These are phyloP conservation scores for Bostrychus sinensis DNA, from an alignment of 2,113 vertebrate genomes.

Conservation along the genomic window DNA sequence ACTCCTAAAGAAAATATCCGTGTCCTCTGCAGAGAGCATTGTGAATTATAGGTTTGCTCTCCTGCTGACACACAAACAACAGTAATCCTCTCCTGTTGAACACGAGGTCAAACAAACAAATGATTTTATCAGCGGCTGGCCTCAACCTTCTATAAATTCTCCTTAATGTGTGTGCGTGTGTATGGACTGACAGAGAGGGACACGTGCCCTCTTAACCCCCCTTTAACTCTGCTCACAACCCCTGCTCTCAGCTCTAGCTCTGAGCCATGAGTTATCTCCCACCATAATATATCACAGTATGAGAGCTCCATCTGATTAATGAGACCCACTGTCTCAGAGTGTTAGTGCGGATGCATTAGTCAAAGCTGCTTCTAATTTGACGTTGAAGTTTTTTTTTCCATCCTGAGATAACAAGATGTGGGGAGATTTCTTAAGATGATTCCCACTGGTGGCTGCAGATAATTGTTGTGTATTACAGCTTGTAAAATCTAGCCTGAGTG, in stretches of 20 bases:
- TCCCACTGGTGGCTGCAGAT: conserved; percentile 54
- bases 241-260: conserved; percentile 12
- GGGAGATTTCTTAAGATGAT: conserved; percentile 37
- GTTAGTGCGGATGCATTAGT: conserved; percentile 34
- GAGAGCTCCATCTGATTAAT: conserved; percentile 43
- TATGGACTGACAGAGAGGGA: conserved; percentile 39
- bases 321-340: conserved; percentile 21
- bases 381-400: conserved; percentile 50
- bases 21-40: conserved; percentile 6
- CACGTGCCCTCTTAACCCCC: conserved; percentile 55
- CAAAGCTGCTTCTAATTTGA: conserved; percentile 41
- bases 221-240: conserved; percentile 29
- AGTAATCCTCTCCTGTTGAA: conserved; percentile 62
- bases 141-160: conserved; percentile 70
- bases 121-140: conserved; percentile 66
- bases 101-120: conserved; percentile 75
- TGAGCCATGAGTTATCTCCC: conserved; percentile 35
- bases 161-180: conserved; percentile 51
- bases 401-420: conserved; percentile 33
- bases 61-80: conserved; percentile 45
- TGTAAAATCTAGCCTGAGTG: conserved; percentile 68
- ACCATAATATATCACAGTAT: conserved; percentile 47
- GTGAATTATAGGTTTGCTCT: conserved; percentile 48
- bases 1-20: conserved; percentile 26
- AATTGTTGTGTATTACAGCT: conserved; percentile 65